Evolutionary conservation across 1,140 invertebrate species (phyloP), one percentile per base, ranked within the genome.

Genomic region (Halictus rubicundus): DNA sequence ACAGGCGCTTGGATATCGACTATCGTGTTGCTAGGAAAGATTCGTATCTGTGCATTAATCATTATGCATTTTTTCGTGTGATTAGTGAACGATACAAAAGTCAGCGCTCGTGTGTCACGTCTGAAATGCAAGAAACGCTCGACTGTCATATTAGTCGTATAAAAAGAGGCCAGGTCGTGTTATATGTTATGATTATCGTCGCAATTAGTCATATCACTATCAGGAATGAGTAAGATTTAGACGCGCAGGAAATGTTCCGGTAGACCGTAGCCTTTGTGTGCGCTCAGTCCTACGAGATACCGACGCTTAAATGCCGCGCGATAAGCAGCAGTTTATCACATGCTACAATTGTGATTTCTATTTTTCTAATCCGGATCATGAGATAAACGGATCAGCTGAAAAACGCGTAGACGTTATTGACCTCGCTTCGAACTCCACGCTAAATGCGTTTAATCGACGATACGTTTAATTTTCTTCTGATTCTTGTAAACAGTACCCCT

Each of bases 221-320:
- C 79, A n/a, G 37, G 60, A 42, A 75, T 85, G 84, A 84, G 60
- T 85, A 85, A 85, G 74, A 85, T 84, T 84, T 77, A 71, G 71
- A 21, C 68, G 65, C 37, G 73, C 52, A 81, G 73, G 66, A 81
- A 81, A 77, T 75, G 65, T 64, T 76, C 68, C 57, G 71, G 66
- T 77, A 70, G 39, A 70, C 37, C 59, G 42, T n/a, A n/a, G 46
- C 65, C 65, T 77, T 76, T 59, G 65, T 76, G 21, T 49, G 14
- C 21, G 77, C 64, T 8, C 27, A 68, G 78, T 74, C 39, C 76
- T 78, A 12, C 21, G 16, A 64, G 61, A 79, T 79, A 74, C 46
- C 8, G 21, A 57, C 66, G 64, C 68, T 60, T 74, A 68, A 61
- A 83, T 46, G 19, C 59, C 25, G 57, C 19, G 64, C 76, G 83